Evolutionary conservation across 2,797 vertebrate species (phyloP).

Genomic region (Epinephelus malabaricus): DNA sequence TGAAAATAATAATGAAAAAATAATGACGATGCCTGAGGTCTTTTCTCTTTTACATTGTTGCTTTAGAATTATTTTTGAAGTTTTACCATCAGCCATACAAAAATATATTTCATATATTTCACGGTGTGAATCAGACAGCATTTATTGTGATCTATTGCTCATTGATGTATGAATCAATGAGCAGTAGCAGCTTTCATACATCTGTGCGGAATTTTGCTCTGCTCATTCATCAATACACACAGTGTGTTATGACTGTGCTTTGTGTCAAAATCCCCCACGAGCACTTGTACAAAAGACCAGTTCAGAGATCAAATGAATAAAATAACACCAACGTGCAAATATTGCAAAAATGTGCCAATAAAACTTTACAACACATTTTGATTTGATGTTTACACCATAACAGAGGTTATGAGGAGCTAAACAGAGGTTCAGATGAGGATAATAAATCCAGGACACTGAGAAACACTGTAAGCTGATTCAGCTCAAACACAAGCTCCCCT

Average conservation of each 20-base stretch:
- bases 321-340: conserved; percentile 9
- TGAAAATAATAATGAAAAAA: not conserved
- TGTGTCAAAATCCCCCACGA: conserved; percentile 30
- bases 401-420: not conserved
- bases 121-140: conserved; percentile 1
- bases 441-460: not conserved
- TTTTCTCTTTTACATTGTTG: not conserved
- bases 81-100: not conserved
- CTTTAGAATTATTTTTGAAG: not conserved
- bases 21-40: not conserved
- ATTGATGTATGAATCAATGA: conserved; percentile 1
- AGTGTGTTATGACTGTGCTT: conserved; percentile 6
- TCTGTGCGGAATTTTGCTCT: conserved; percentile 18
- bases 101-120: not conserved
- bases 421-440: not conserved
- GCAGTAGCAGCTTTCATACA: conserved; percentile 11
- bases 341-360: conserved; percentile 2
- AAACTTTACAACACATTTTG: not conserved
- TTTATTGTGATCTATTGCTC: conserved; percentile 16
- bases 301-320: conserved; percentile 12
- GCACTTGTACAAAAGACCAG: conserved; percentile 16
- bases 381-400: not conserved
- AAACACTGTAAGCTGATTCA: conserved; percentile 5
- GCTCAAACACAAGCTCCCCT: not conserved
- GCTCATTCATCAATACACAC: conserved; percentile 23